Conservation (phyloP, 2,797 vertebrate species). For the Heterohyrax brucei region DNA sequence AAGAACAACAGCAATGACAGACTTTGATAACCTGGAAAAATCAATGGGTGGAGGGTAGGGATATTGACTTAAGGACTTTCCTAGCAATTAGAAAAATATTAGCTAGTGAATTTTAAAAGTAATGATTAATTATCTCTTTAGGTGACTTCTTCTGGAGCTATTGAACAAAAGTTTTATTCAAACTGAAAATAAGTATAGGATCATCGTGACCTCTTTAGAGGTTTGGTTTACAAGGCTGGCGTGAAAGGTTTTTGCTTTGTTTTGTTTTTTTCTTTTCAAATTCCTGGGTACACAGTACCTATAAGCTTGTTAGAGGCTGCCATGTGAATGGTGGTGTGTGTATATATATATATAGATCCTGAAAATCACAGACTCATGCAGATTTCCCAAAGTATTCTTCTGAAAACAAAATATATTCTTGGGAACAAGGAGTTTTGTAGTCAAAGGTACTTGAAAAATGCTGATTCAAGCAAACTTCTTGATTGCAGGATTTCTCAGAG, state of each 20-base stretch:
- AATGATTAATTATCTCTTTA: neutral
- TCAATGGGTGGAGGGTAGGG: neutral
- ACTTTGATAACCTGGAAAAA: neutral
- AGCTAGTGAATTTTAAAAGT: conserved; percentile 39
- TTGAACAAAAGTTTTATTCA: conserved; percentile 32
- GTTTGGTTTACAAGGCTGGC: conserved; percentile 22
- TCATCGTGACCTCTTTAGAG: conserved; percentile 33
- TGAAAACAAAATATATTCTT: conserved; percentile 13
- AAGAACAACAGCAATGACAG: too few species aligned
- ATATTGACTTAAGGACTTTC: conserved; percentile 23
- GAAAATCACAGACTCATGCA: neutral
- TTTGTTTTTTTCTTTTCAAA: conserved; percentile 11
- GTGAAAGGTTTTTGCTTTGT: neutral
- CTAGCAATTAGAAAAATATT: conserved; percentile 50
- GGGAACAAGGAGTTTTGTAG: neutral
- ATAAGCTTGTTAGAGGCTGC: neutral
- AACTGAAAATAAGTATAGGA: neutral
- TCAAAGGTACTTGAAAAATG: conserved; percentile 37
- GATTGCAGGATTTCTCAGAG: neutral
- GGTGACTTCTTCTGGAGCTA: neutral
- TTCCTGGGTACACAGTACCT: neutral
- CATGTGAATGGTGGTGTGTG: neutral
- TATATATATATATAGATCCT: neutral
- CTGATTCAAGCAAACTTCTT: neutral
- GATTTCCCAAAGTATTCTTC: neutral